Conservation (phyloP, 2,113 vertebrate genomes). For the Odontesthes bonariensis region DNA sequence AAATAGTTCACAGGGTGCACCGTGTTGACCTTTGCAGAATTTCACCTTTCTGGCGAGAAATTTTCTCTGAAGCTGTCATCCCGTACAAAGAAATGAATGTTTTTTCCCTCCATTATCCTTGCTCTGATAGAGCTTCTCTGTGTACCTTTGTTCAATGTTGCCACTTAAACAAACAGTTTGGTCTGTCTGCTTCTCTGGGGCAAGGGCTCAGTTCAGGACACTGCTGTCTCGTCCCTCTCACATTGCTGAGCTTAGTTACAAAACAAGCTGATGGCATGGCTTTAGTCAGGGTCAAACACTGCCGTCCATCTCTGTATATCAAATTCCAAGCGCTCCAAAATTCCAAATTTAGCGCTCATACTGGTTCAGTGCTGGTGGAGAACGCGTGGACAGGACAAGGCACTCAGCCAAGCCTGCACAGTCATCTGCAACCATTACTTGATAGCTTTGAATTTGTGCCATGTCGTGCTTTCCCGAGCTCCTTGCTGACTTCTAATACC, state of each 20-base stretch:
- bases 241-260: conserved; percentile 74
- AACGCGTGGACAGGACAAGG: conserved; percentile 2
- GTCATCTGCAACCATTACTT: conserved; percentile 21
- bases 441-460: conserved; percentile 32
- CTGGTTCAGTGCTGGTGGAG: conserved; percentile 10
- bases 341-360: conserved; percentile 45
- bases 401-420: conserved; percentile 17
- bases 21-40: not conserved
- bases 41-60: not conserved
- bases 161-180: conserved; percentile 48
- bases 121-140: conserved; percentile 2
- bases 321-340: conserved; percentile 72
- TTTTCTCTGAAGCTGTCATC: not conserved
- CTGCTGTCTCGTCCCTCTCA: conserved; percentile 73
- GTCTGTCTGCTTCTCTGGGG: conserved; percentile 56
- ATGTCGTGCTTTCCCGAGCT: not conserved
- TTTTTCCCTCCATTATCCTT: not conserved
- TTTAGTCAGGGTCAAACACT: conserved; percentile 68
- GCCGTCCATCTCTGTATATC: conserved; percentile 61
- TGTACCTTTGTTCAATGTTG: conserved; percentile 14
- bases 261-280: conserved; percentile 78
- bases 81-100: not conserved
- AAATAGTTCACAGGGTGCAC: not conserved
- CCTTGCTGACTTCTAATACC: not conserved
- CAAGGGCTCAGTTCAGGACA: conserved; percentile 75